A percentile compares a stretch with the other conserved stretches of the same genome.
Evolutionary conservation across 2,888 invertebrate genomes (phyloP).

Genomic region (Tethea ocularis): DNA sequence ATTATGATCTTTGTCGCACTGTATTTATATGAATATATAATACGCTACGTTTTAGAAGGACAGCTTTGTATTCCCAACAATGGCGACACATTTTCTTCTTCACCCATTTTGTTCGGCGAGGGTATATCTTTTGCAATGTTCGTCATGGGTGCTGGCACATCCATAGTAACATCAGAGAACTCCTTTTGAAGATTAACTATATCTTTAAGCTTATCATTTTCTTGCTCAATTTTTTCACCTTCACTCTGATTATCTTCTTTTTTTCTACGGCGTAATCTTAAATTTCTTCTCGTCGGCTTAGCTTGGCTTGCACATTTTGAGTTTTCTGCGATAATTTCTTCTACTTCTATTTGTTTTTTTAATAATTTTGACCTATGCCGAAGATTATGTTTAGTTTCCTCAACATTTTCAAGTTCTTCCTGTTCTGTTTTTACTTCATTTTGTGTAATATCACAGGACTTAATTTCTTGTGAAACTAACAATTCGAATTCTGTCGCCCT

Average conservation of each 20-base stretch:
- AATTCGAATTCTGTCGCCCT: constrained; percentile 70
- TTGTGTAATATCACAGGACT: constrained; percentile 17
- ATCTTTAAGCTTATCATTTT: constrained; percentile 58
- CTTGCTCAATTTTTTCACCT: constrained; percentile 33
- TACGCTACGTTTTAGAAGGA: constrained; percentile 65
- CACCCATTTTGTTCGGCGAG: constrained; percentile 59
- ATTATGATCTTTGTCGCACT: neutral
- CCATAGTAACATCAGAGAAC: constrained; percentile 69
- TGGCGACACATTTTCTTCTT: constrained; percentile 63
- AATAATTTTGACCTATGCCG: constrained; percentile 41
- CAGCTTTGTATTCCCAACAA: constrained; percentile 62
- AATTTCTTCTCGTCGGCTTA: constrained; percentile 44
- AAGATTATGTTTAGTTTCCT: constrained; percentile 58
- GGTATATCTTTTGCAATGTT: constrained; percentile 54
- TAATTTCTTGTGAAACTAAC: constrained; percentile 46
- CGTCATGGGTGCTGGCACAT: constrained; percentile 54
- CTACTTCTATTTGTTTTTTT: constrained; percentile 23
- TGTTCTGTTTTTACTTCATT: constrained; percentile 19
- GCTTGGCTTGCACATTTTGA: constrained; percentile 48
- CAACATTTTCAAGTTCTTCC: constrained; percentile 16
- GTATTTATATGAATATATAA: neutral
- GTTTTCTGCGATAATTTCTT: constrained; percentile 42
- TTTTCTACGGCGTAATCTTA: constrained; percentile 57
- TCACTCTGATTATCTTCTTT: constrained; percentile 45
- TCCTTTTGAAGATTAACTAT: constrained; percentile 69